Evolutionary conservation across 2,888 invertebrate genomes (phyloP).

Genomic region (Polyommatus iphigenia): DNA sequence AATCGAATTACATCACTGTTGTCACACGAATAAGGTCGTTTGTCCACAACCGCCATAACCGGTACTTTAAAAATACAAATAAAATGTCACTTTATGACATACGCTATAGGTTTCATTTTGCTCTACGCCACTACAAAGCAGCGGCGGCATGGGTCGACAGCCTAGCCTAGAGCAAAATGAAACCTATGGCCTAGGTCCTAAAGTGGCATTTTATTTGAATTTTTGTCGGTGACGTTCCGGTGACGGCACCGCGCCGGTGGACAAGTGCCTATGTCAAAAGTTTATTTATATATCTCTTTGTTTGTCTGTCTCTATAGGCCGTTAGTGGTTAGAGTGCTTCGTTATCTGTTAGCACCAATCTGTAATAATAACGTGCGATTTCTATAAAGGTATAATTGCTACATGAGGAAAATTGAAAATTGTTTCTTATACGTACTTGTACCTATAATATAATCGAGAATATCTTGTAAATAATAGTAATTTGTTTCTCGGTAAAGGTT

Average conservation of each 20-base stretch:
- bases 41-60: no score
- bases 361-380: background rate
- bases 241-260: no score
- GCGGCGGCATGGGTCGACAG: no score
- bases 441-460: background rate
- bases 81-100: no score
- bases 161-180: no score
- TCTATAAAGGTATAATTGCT: background rate
- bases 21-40: background rate
- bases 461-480: background rate
- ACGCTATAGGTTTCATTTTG: no score
- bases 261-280: background rate
- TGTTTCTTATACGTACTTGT: background rate
- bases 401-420: conserved; percentile 1
- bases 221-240: background rate
- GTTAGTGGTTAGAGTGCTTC: background rate
- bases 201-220: no score
- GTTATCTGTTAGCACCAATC: background rate
- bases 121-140: no score
- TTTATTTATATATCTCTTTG: conserved; percentile 5
- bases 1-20: conserved; percentile 6
- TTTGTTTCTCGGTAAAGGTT: background rate
- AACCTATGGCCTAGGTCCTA: no score
- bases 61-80: no score
- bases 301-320: background rate